Percentiles rank a stretch among this genome's conserved stretches.
Conservation (phyloP, 2,797 vertebrate species). For the Merluccius polli region DNA sequence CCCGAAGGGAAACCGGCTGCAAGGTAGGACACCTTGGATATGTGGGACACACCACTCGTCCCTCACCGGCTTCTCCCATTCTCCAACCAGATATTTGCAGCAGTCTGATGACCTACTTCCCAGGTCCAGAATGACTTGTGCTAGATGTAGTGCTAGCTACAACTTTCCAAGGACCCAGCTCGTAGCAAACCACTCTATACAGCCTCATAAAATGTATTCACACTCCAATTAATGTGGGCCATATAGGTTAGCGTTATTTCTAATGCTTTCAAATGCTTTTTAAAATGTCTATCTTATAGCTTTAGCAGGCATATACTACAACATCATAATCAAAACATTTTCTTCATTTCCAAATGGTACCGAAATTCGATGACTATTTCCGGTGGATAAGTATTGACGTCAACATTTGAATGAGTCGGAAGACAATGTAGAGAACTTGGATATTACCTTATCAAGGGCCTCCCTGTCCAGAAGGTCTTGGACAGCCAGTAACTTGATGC, state of each 20-base stretch:
- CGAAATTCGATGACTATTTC: no score
- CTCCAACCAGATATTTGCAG: constrained; percentile 28
- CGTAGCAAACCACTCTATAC: neutral
- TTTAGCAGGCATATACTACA: no score
- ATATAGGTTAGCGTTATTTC: neutral
- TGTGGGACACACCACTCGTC: constrained; percentile 33
- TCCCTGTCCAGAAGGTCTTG: constrained; percentile 89
- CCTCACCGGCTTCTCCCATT: constrained; percentile 19
- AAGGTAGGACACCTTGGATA: constrained; percentile 14
- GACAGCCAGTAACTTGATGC: constrained; percentile 93
- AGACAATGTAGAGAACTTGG: neutral
- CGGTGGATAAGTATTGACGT: no score
- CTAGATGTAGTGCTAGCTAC: neutral
- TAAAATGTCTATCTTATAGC: no score
- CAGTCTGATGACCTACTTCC: constrained; percentile 56
- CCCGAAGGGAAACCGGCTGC: constrained; percentile 19
- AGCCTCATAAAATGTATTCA: neutral
- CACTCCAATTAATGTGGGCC: neutral
- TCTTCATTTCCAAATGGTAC: no score
- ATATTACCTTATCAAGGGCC: constrained; percentile 85
- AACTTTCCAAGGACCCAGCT: neutral
- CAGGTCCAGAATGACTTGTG: constrained; percentile 10
- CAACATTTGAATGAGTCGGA: no score
- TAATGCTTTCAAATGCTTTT: no score
- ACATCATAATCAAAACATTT: no score